These are phyloP conservation scores for Trochalopteron elliotii DNA, from an alignment of 2,113 vertebrate genomes.

Conservation along the genomic window DNA sequence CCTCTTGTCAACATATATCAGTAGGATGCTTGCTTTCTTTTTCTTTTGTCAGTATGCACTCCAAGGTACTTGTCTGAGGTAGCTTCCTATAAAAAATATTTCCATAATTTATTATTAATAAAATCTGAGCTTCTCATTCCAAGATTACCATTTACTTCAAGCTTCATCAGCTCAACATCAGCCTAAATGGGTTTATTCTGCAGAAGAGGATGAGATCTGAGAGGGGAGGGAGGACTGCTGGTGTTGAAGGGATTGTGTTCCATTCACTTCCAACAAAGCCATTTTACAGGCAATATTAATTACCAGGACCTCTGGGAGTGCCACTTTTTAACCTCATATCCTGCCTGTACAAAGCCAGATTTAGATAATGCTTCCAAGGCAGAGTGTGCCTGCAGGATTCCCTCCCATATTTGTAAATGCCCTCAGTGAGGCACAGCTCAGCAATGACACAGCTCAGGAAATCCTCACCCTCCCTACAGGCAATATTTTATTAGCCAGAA, in stretches of 20 bases:
- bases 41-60: neutral
- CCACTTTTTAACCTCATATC: slow-evolving; percentile 32
- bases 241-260: neutral
- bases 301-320: slow-evolving; percentile 30
- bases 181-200: neutral
- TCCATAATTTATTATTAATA: neutral
- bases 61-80: neutral
- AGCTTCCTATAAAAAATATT: neutral
- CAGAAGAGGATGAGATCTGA: neutral
- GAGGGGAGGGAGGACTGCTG: neutral
- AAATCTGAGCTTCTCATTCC: neutral
- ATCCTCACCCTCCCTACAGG: neutral
- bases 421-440: neutral
- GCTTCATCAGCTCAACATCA: neutral
- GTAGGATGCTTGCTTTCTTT: neutral
- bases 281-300: slow-evolving; percentile 52
- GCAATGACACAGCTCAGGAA: neutral
- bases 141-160: neutral
- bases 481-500: neutral
- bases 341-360: neutral
- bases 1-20: neutral
- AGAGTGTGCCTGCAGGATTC: neutral
- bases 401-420: neutral
- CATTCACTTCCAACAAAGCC: slow-evolving; percentile 19
- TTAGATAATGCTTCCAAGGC: neutral